Conservation (phyloP, 1,140 invertebrate species). For the Hyles euphorbiae region DNA sequence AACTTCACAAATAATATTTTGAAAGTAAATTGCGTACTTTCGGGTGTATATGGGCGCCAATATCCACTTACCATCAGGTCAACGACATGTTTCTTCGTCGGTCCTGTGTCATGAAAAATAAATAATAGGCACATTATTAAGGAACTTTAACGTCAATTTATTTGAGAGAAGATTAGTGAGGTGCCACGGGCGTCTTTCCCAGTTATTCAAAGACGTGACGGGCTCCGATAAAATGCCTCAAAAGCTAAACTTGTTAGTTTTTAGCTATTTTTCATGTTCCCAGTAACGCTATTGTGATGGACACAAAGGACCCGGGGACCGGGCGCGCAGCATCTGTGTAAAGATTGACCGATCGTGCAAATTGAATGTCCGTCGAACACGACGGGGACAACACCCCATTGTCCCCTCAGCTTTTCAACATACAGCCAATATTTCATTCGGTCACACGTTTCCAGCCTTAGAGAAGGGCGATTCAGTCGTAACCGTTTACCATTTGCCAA, state of each 20-base stretch:
- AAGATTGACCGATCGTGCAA: conserved; percentile 65
- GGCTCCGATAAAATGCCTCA: background rate
- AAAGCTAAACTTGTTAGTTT: conserved; percentile 20
- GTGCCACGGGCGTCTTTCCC: too few species aligned
- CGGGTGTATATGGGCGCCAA: too few species aligned
- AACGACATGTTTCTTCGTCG: too few species aligned
- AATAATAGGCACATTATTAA: too few species aligned
- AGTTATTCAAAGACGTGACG: background rate
- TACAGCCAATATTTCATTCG: conserved; percentile 53
- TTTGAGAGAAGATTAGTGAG: too few species aligned
- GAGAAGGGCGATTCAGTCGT: conserved; percentile 21
- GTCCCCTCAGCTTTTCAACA: conserved; percentile 49
- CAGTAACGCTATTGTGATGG: conserved; percentile 27
- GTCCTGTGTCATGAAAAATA: too few species aligned
- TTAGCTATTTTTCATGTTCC: conserved; percentile 35
- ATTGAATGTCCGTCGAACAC: conserved; percentile 58
- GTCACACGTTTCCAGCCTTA: conserved; percentile 32
- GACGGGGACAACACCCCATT: conserved; percentile 42
- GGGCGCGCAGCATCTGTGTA: conserved; percentile 43
- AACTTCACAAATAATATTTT: too few species aligned
- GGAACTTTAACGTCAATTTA: too few species aligned
- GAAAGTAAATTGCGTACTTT: too few species aligned
- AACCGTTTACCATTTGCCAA: conserved; percentile 18
- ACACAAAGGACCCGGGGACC: conserved; percentile 39
- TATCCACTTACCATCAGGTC: too few species aligned